Conservation (phyloP, 2,888 invertebrate species). For the Melanargia galathea region DNA sequence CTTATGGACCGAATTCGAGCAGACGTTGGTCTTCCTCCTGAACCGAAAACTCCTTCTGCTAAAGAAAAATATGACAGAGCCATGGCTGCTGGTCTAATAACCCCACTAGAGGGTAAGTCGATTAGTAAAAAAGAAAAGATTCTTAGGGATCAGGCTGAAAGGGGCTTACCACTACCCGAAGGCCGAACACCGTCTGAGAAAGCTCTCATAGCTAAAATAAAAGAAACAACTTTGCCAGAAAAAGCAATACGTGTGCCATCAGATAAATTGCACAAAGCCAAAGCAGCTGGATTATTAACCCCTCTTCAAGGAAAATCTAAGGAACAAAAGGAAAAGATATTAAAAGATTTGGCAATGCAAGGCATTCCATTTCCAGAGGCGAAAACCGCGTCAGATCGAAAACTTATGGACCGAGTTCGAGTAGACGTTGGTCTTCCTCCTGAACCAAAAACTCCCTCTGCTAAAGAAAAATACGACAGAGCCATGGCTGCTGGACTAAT, state of each 20-base stretch:
- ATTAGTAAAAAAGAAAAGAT: conserved; percentile 42
- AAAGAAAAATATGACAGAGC: conserved; percentile 43
- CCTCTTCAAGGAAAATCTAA: conserved; percentile 46
- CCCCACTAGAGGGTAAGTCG: conserved; percentile 46
- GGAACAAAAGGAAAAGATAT: conserved; percentile 46
- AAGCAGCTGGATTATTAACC: conserved; percentile 47
- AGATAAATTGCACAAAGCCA: conserved; percentile 25
- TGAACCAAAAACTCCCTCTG: conserved; percentile 44
- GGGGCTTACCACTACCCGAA: conserved; percentile 37
- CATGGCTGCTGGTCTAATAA: conserved; percentile 43
- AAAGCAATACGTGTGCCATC: background rate
- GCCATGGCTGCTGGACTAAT: conserved; percentile 48
- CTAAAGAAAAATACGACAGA: conserved; percentile 45
- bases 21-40: conserved; percentile 48
- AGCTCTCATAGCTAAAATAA: conserved; percentile 11
- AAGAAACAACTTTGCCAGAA: conserved; percentile 23
- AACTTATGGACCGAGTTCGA: conserved; percentile 41
- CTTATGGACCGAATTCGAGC: conserved; percentile 47
- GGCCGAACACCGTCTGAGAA: conserved; percentile 39
- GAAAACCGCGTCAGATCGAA: conserved; percentile 43
- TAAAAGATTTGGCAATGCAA: conserved; percentile 39
- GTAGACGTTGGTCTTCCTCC: conserved; percentile 44
- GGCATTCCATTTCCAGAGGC: conserved; percentile 45
- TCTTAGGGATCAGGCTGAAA: conserved; percentile 31
- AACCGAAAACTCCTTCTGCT: conserved; percentile 42